Percentiles rank a stretch among this genome's conserved stretches.
phyloP scores from a whole-genome alignment of 2,113 vertebrate species.

The Prietella phreatophila region DNA sequence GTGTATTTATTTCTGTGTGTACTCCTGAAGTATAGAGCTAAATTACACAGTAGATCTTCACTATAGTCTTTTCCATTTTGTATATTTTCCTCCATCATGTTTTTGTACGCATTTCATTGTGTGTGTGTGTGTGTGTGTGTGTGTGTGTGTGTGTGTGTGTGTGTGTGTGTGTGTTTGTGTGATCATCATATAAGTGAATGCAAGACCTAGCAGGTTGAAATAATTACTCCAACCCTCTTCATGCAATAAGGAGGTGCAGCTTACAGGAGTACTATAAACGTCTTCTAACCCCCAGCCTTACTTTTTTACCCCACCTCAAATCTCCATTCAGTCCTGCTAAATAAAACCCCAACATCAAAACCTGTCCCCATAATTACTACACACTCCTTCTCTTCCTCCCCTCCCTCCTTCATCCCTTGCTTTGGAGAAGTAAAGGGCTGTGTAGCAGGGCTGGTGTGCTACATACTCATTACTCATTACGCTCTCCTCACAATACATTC shows the following conservation, averaged over 20 bases:
- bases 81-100: neutral
- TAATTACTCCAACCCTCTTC: constrained; percentile 54
- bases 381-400: constrained; percentile 29
- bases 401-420: constrained; percentile 32
- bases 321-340: constrained; percentile 59
- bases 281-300: constrained; percentile 39
- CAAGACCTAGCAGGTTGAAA: constrained; percentile 33
- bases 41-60: neutral
- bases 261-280: constrained; percentile 32
- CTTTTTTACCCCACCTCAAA: constrained; percentile 36
- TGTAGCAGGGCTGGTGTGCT: constrained; percentile 58
- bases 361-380: constrained; percentile 40
- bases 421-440: constrained; percentile 38
- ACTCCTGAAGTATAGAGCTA: neutral
- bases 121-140: constrained; percentile 6
- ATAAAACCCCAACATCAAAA: constrained; percentile 52
- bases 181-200: constrained; percentile 37
- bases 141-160: constrained; percentile 11
- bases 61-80: neutral
- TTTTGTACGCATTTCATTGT: constrained; percentile 17
- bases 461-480: constrained; percentile 67
- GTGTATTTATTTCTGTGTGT: constrained; percentile 3
- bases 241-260: constrained; percentile 51
- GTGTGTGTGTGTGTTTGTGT: constrained; percentile 25
- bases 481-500: constrained; percentile 72